Evolutionary conservation across 2,888 invertebrate genomes (phyloP).

Genomic region (Acleris literana): DNA sequence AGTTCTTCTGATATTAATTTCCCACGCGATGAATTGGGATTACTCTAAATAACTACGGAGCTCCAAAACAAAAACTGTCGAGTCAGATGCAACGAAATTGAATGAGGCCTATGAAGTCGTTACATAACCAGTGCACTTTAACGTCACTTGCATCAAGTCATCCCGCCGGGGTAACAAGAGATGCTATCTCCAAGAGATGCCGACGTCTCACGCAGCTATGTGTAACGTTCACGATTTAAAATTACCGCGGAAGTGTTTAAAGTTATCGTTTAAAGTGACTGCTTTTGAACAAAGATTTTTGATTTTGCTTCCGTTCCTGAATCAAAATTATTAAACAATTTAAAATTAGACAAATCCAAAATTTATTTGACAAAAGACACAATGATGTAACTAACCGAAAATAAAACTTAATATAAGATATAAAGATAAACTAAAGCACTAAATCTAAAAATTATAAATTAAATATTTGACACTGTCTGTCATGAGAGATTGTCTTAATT

Average conservation of each 20-base stretch:
- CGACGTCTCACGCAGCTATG: slow-evolving; percentile 28
- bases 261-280: neutral
- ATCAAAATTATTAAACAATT: too few relatives aligned
- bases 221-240: slow-evolving; percentile 25
- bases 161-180: slow-evolving; percentile 46
- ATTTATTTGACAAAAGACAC: too few relatives aligned
- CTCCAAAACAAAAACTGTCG: slow-evolving; percentile 53
- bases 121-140: slow-evolving; percentile 64
- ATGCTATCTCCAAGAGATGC: slow-evolving; percentile 36
- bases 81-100: slow-evolving; percentile 66
- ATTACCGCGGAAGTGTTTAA: slow-evolving; percentile 19
- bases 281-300: neutral
- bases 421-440: too few relatives aligned
- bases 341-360: too few relatives aligned
- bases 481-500: too few relatives aligned
- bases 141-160: slow-evolving; percentile 54
- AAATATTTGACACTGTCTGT: too few relatives aligned
- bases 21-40: neutral
- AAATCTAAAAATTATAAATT: too few relatives aligned
- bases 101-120: slow-evolving; percentile 66
- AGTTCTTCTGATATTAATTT: neutral
- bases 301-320: neutral
- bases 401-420: too few relatives aligned
- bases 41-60: slow-evolving; percentile 39
- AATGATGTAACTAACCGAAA: too few relatives aligned